These are phyloP conservation scores for Percopsis omiscomaycus DNA, from an alignment of 2,797 vertebrate genomes.

Conservation along the genomic window DNA sequence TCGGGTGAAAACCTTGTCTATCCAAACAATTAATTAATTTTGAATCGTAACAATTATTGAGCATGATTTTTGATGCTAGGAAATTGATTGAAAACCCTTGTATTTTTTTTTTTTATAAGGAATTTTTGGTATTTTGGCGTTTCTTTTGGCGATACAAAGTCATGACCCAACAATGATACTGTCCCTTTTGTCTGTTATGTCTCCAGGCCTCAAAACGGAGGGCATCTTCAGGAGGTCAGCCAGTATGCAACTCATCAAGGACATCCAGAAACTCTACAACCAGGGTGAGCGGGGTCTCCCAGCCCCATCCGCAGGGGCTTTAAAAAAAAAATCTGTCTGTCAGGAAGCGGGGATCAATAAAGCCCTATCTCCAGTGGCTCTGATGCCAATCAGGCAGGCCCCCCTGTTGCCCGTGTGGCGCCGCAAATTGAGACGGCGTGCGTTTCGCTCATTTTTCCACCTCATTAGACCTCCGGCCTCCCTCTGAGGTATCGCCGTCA, in stretches of 20 bases:
- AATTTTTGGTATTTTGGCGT: too few species aligned
- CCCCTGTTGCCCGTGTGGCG: slow-evolving; percentile 7
- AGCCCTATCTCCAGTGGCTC: slow-evolving; percentile 27
- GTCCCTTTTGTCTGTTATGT: not conserved
- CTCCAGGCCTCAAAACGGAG: slow-evolving; percentile 80
- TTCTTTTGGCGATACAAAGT: not conserved
- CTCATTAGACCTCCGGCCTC: slow-evolving; percentile 25
- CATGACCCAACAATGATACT: not conserved
- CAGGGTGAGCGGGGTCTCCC: slow-evolving; percentile 68
- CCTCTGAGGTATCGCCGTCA: slow-evolving; percentile 13
- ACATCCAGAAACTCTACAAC: slow-evolving; percentile 85
- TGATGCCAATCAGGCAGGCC: slow-evolving; percentile 29
- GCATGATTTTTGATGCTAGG: too few species aligned
- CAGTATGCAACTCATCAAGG: slow-evolving; percentile 79
- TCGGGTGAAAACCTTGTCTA: too few species aligned
- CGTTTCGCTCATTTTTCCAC: slow-evolving; percentile 24
- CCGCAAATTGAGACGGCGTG: slow-evolving; percentile 31
- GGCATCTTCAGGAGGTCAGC: slow-evolving; percentile 86
- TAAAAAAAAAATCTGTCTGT: not conserved
- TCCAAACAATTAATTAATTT: too few species aligned
- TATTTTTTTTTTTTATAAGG: too few species aligned
- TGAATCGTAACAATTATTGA: too few species aligned
- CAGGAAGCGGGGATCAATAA: slow-evolving; percentile 44
- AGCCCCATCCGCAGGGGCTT: not conserved
- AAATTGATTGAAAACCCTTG: too few species aligned